A percentile compares a stretch with the other conserved stretches of the same genome.
These are phyloP conservation scores for Marasmarcha lunaedactyla DNA, from an alignment of 2,888 invertebrate species.

Conservation along the genomic window DNA sequence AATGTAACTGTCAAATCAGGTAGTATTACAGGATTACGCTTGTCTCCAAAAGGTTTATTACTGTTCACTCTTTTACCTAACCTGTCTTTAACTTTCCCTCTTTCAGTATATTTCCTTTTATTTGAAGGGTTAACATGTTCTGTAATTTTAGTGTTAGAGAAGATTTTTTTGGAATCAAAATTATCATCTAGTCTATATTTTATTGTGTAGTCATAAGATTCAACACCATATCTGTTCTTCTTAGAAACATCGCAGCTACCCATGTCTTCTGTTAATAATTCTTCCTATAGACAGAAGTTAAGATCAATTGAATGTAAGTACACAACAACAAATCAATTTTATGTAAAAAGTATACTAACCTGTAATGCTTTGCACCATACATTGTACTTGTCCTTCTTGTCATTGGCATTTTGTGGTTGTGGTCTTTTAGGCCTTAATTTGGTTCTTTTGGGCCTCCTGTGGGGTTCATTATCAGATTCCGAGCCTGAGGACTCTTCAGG, in stretches of 20 bases:
- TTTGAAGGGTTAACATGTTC: slow-evolving; percentile 36
- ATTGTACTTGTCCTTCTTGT: slow-evolving; percentile 78
- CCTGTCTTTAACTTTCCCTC: slow-evolving; percentile 69
- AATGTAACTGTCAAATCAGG: slow-evolving; percentile 65
- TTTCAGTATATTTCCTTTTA: slow-evolving; percentile 72
- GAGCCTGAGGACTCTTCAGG: slow-evolving; percentile 59
- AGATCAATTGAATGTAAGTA: background rate
- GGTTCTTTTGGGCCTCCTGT: slow-evolving; percentile 63
- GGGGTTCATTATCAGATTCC: slow-evolving; percentile 72
- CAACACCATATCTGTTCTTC: slow-evolving; percentile 76
- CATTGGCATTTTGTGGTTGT: slow-evolving; percentile 33
- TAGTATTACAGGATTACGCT: slow-evolving; percentile 68
- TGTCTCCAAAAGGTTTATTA: slow-evolving; percentile 52
- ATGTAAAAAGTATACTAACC: slow-evolving; percentile 26
- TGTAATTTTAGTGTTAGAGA: slow-evolving; percentile 30
- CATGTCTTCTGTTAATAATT: slow-evolving; percentile 82
- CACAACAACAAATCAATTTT: no score
- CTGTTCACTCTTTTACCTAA: slow-evolving; percentile 60
- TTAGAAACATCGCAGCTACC: slow-evolving; percentile 81
- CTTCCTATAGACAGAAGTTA: slow-evolving; percentile 72
- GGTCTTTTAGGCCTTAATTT: slow-evolving; percentile 44
- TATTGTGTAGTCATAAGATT: slow-evolving; percentile 80
- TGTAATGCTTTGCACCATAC: slow-evolving; percentile 78
- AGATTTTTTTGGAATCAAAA: slow-evolving; percentile 45
- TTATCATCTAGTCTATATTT: slow-evolving; percentile 72